Conservation (phyloP, 2,888 invertebrate species). For the Tupiocoris notatus region DNA sequence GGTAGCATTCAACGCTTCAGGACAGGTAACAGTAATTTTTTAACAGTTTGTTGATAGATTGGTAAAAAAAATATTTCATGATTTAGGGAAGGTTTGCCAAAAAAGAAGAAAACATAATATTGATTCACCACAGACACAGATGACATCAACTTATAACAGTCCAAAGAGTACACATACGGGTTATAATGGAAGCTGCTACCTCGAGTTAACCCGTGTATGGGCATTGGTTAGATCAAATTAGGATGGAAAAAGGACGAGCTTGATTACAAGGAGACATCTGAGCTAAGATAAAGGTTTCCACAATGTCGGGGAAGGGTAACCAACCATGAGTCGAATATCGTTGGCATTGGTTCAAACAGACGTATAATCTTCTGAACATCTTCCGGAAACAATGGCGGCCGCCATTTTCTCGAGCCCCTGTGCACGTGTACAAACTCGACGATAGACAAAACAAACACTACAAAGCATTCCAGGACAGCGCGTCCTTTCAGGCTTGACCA, state of each 20-base stretch:
- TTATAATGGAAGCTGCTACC: neutral
- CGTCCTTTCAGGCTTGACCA: neutral
- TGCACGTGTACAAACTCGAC: conserved; percentile 43
- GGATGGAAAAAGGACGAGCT: neutral
- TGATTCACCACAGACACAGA: conserved; percentile 23
- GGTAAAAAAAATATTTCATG: too few species aligned
- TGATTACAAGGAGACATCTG: neutral
- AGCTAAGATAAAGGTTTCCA: neutral
- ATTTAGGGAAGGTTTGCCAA: too few species aligned
- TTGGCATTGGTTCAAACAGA: conserved; percentile 68
- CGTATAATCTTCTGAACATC: conserved; percentile 75
- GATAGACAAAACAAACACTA: neutral
- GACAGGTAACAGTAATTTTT: too few species aligned
- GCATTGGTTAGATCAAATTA: neutral
- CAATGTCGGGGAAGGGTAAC: neutral
- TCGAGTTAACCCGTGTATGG: neutral
- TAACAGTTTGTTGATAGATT: too few species aligned
- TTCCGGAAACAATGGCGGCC: conserved; percentile 75
- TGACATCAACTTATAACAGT: neutral
- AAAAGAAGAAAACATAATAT: too few species aligned
- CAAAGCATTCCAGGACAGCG: neutral
- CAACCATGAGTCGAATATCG: conserved; percentile 44
- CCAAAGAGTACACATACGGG: neutral
- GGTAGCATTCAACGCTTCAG: too few species aligned
- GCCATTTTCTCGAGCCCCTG: conserved; percentile 74